These are phyloP conservation scores for Micropoecilia bifurca DNA, from an alignment of 2,797 vertebrate species.

Conservation along the genomic window DNA sequence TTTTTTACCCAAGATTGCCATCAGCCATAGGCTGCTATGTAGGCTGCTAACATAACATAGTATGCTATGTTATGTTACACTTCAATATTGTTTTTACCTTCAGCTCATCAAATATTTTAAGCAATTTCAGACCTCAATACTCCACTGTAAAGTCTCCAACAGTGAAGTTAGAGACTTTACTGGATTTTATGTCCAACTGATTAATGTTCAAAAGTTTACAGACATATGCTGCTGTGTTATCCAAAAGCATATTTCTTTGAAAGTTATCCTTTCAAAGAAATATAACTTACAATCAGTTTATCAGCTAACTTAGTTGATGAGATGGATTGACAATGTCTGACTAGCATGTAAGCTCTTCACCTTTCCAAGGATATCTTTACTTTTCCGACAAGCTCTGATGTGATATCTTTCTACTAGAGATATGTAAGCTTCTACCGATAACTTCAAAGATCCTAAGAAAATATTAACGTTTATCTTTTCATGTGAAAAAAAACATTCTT, in stretches of 20 bases:
- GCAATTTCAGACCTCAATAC: not conserved
- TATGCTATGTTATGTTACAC: too few species aligned
- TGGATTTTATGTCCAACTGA: not conserved
- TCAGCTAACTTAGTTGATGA: not conserved
- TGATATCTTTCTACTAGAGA: not conserved
- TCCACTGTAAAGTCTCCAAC: not conserved
- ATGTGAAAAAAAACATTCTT: not conserved
- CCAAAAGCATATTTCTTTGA: not conserved
- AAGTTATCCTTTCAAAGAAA: not conserved
- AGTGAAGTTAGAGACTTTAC: not conserved
- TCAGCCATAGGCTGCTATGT: not conserved
- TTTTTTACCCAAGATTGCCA: not conserved
- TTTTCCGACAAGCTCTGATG: not conserved
- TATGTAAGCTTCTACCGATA: not conserved
- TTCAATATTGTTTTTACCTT: not conserved
- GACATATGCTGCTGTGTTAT: not conserved
- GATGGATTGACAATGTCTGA: not conserved
- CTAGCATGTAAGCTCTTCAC: not conserved
- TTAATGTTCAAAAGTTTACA: not conserved
- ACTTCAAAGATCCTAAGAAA: not conserved
- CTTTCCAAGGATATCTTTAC: not conserved
- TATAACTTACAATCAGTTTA: not conserved
- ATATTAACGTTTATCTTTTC: not conserved
- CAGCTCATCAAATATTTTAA: not conserved
- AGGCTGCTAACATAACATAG: too few species aligned